Percentiles rank a stretch among this genome's conserved stretches.
Evolutionary conservation across 1,140 invertebrate species (phyloP).

Genomic region (Batillaria attramentaria): DNA sequence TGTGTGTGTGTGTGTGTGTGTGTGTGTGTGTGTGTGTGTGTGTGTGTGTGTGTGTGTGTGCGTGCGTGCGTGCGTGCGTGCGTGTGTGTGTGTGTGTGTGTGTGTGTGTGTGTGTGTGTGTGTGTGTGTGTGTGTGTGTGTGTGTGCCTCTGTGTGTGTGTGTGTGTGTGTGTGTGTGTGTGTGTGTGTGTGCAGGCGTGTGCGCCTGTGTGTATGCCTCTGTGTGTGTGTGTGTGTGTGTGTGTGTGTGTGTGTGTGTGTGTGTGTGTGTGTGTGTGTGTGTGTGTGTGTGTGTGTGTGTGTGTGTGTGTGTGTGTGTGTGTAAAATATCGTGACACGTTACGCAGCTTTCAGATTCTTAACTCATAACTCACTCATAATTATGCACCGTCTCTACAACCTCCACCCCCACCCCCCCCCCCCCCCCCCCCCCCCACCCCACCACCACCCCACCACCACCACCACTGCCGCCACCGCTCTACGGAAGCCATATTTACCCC

Average conservation of each 20-base stretch:
- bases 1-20: slow-evolving; percentile 2
- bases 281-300: slow-evolving; percentile 2
- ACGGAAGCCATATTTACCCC: too few species aligned
- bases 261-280: slow-evolving; percentile 2
- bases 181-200: neutral
- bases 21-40: neutral
- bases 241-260: slow-evolving; percentile 2
- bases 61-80: neutral
- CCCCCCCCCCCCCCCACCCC: too few species aligned
- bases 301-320: neutral
- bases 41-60: neutral
- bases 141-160: neutral
- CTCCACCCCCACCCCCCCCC: too few species aligned
- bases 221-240: slow-evolving; percentile 2
- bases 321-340: too few species aligned
- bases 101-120: slow-evolving; percentile 2
- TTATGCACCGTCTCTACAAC: too few species aligned
- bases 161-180: neutral
- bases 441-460: too few species aligned
- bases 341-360: too few species aligned
- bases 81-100: neutral
- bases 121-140: slow-evolving; percentile 2
- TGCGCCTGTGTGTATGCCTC: neutral
- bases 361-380: too few species aligned
- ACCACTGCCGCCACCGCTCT: too few species aligned